Conservation (phyloP, 2,888 invertebrate species). For the Cerastis leucographa region DNA sequence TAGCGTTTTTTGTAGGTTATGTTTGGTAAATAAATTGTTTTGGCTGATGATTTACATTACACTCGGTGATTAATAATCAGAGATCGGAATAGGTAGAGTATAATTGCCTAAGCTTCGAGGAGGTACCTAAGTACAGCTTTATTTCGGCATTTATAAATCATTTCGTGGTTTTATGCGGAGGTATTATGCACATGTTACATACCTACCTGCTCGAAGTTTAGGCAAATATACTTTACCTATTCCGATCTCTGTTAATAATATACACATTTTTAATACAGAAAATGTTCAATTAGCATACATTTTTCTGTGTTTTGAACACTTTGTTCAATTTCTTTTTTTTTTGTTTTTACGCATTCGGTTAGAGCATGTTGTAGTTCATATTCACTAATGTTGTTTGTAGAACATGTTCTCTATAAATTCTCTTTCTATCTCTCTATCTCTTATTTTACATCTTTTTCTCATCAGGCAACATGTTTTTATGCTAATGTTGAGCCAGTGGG, state of each 20-base stretch:
- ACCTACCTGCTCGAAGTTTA: no score
- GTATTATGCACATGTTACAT: no score
- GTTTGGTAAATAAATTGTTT: slow-evolving; percentile 11
- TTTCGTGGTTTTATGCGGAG: no score
- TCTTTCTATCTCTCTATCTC: neutral
- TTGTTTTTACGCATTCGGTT: neutral
- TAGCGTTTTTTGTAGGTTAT: slow-evolving; percentile 33
- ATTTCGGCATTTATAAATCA: no score
- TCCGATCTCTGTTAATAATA: no score
- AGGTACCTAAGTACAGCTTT: no score
- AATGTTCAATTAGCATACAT: neutral
- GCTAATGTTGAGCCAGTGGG: neutral
- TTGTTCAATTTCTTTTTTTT: neutral
- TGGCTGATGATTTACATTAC: neutral
- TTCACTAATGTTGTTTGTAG: neutral
- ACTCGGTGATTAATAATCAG: neutral
- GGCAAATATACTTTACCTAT: no score
- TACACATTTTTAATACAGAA: neutral
- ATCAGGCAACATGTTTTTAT: neutral
- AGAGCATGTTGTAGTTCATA: neutral
- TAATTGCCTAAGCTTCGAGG: no score
- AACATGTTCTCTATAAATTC: neutral
- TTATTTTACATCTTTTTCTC: neutral
- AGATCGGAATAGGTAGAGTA: no score
- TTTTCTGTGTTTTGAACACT: neutral